Base-by-base conservation (phyloP, 2,113 vertebrate genomes). In the Podarcis cretensis region DNA sequence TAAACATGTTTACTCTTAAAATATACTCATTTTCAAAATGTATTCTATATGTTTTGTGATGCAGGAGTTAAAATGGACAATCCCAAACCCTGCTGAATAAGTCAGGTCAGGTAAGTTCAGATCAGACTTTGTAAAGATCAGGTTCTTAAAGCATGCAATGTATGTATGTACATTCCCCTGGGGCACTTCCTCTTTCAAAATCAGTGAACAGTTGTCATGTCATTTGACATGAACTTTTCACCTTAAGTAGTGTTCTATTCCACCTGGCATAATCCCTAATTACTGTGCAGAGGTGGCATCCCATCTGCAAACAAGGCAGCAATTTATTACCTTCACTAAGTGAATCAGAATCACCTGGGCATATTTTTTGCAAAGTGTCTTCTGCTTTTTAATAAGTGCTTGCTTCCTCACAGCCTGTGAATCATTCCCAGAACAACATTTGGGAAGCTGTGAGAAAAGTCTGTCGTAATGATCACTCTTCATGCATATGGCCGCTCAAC, bases 261-360 rank as follows among this genome's bases (percentile, higher is more conserved):
- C 89, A 81, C 69, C 54, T 87, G 25, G 88, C 25, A 13, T 66
- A 18, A 66, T 63, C 86, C 13, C 57, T 74, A 76, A 81, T 80
- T 90, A 84, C 74, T 83, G 59, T 87, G 63, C 3, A 32, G 32
- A 84, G 81, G 69, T 90, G 35, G 92, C 81, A 69, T 74, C 83
- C 78, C 10, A 30, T 35, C 84, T 85, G 77, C 21, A 91, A 92
- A 86, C 85, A 43, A 86, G n/a, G 84, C 40, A 79, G 13, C 23
- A 81, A 88, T 93, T 93, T 81, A 81, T 90, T 90, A 40, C 27
- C 75, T 63, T 25, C 1, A 43, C 35, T 93, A 74, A 66, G 80
- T 89, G 43, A 91, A 69, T 79, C 92, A 81, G 63, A 68, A 32
- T 73, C 87, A 86, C 48, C 87, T 90, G 89, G 82, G 90, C 78